Evolutionary conservation across 2,888 invertebrate species (phyloP).

Genomic region (Odontothrips loti): DNA sequence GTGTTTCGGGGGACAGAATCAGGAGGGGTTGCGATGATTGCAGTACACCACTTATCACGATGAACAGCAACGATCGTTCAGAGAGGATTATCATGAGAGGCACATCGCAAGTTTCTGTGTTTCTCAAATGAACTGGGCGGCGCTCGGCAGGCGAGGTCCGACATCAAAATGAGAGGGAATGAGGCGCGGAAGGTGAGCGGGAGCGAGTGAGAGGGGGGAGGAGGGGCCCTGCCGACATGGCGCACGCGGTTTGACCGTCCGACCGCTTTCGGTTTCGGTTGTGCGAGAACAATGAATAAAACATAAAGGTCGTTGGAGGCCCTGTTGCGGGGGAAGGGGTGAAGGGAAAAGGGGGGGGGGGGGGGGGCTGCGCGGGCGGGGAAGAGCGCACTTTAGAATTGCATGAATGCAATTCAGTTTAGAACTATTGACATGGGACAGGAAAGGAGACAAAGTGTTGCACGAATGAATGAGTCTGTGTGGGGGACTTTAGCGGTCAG

Average conservation of each 20-base stretch:
- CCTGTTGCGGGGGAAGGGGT: neutral
- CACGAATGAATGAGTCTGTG: slow-evolving; percentile 1
- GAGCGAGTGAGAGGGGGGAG: neutral
- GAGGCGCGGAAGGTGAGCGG: neutral
- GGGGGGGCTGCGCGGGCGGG: neutral
- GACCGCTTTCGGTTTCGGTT: slow-evolving; percentile 17
- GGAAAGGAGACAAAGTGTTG: neutral
- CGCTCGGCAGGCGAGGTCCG: neutral
- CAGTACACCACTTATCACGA: too few species aligned
- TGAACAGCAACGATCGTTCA: neutral
- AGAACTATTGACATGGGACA: slow-evolving; percentile 10
- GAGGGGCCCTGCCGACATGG: neutral
- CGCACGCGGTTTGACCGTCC: slow-evolving; percentile 8
- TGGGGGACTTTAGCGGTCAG: neutral
- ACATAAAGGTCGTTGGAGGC: slow-evolving; percentile 19
- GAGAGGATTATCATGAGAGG: neutral
- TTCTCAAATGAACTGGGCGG: neutral
- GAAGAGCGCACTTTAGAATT: neutral
- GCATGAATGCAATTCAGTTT: neutral
- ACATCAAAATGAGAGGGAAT: too few species aligned
- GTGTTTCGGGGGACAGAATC: too few species aligned
- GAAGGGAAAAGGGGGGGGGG: neutral
- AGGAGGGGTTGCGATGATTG: too few species aligned
- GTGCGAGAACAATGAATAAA: slow-evolving; percentile 25
- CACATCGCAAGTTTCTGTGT: neutral